Evolutionary conservation across 2,113 vertebrate species (phyloP).

Genomic region (Lanius collurio): DNA sequence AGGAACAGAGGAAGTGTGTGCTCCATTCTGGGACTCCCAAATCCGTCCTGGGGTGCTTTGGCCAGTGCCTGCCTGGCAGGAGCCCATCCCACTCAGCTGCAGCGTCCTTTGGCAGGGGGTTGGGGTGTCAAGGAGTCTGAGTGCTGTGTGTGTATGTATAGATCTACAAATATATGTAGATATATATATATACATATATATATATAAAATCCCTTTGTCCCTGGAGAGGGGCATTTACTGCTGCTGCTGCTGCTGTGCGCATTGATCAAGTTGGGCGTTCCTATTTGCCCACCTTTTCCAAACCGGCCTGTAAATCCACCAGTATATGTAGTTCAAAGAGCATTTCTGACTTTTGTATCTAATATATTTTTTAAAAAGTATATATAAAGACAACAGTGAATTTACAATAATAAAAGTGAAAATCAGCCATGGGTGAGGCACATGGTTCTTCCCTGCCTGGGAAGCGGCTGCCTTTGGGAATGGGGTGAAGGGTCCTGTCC

Average conservation of each 20-base stretch:
- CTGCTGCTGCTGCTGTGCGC: conserved; percentile 22
- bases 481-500: not conserved
- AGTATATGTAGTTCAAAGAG: not conserved
- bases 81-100: rapidly evolving
- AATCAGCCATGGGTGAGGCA: not conserved
- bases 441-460: not conserved
- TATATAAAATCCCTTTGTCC: not conserved
- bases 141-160: not conserved
- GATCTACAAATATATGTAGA: not conserved
- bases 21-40: not conserved
- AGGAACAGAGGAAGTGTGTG: rapidly evolving
- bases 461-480: not conserved
- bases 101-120: not conserved
- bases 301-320: not conserved
- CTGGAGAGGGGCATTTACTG: conserved; percentile 14
- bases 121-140: rapidly evolving
- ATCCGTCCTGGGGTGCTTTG: not conserved
- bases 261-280: not conserved
- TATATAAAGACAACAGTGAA: not conserved
- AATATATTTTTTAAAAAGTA: conserved; percentile 33
- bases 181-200: rapidly evolving
- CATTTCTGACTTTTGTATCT: conserved; percentile 54
- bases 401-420: conserved; percentile 45
- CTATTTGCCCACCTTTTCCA: not conserved
- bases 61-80: rapidly evolving